Conservation (phyloP, 2,113 vertebrate genomes). For the Amblyornis subalaris region DNA sequence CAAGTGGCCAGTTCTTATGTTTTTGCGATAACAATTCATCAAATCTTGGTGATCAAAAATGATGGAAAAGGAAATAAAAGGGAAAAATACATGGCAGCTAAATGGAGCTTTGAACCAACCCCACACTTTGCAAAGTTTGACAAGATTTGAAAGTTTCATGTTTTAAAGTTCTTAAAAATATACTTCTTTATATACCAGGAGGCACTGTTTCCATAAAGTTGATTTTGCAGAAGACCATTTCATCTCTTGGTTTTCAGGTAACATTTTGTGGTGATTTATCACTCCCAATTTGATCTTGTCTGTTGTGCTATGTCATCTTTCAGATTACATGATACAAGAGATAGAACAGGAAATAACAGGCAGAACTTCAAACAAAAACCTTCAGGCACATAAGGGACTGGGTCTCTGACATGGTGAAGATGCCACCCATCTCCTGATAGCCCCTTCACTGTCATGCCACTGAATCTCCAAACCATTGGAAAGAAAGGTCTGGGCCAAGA, state of each 20-base stretch:
- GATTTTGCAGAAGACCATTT: background rate
- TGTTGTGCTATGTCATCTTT: background rate
- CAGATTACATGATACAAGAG: background rate
- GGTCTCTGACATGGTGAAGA: background rate
- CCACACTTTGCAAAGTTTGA: constrained; percentile 9
- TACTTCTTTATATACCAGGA: background rate
- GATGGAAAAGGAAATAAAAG: constrained; percentile 44
- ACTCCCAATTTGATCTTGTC: background rate
- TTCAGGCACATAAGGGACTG: background rate
- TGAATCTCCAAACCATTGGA: background rate
- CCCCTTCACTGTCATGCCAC: background rate
- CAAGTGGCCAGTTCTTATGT: constrained; percentile 42
- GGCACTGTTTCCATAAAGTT: background rate
- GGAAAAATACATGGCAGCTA: constrained; percentile 9
- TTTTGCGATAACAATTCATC: constrained; percentile 50
- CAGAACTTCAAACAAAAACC: background rate
- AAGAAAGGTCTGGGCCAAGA: background rate
- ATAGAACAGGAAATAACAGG: background rate
- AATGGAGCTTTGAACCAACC: constrained; percentile 18
- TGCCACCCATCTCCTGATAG: background rate
- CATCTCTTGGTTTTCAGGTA: background rate
- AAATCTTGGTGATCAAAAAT: constrained; percentile 42
- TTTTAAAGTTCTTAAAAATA: background rate
- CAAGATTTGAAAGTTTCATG: constrained; percentile 1
- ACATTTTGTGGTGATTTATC: background rate